Evolutionary conservation across 2,888 invertebrate genomes (phyloP), one percentile per base, ranked within the genome.

Genomic region (Bellardia bayeri): DNA sequence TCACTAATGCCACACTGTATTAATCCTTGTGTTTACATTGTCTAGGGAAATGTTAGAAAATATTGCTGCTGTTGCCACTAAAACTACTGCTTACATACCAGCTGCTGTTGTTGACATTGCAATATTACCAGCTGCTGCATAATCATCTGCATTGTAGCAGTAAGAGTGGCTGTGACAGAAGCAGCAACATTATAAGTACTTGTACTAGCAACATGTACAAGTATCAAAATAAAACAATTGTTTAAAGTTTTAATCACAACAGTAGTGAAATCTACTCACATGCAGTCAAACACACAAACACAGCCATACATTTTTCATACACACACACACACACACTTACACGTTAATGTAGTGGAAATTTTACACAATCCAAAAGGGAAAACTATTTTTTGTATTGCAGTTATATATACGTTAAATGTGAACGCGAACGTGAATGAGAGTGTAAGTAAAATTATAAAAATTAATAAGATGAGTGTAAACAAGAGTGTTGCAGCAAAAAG

Each of bases 81-180:
- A 9, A 7, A 13, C 54, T 58, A 45, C 56, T 72, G 16, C 14
- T 78, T 64, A 64, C 51, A 71, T n/a, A 13, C 42, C 74, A 63
- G 69, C 83, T 76, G 76, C 71, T 63, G 54, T 71, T 83, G 83
- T 83, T 83, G 83, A 83, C 83, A 71, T 78, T 82, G 76, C 51
- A 63, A 69, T 23, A 69, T 76, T 71, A 45, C 63, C 83, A 76
- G 76, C 83, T 83, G 83, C 56, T 71, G 33, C 33, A 54, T 69
- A 82, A 69, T 82, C 69, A 69, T 37, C 54, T 16, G 71, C 37
- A 71, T 68, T 23, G 45, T 58, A 51, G 37, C 8, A 45, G 13
- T 45, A 45, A 61, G 61, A 40, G 30, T 23, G 72, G 30, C 63
- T 64, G 33, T 37, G 49, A 61, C 54, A 14, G 16, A 16, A 51